These are phyloP conservation scores for Ethmia dodecea DNA, from an alignment of 2,888 invertebrate species.

Conservation along the genomic window DNA sequence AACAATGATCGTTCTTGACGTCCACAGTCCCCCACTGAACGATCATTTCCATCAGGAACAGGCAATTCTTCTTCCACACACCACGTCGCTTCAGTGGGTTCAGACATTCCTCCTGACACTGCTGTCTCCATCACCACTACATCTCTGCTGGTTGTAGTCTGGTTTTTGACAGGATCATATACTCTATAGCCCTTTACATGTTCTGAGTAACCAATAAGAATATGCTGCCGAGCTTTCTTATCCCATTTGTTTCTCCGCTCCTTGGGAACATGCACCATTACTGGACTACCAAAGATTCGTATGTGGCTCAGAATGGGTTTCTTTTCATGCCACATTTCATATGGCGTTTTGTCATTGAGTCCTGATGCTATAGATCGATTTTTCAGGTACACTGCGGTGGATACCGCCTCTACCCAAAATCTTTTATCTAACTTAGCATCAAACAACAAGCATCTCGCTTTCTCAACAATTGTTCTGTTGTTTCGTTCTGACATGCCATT, in stretches of 20 bases:
- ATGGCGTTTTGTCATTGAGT: constrained; percentile 15
- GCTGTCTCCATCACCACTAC: constrained; percentile 16
- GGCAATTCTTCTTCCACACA: too few relatives aligned
- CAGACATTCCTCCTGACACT: background rate
- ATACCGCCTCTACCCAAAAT: background rate
- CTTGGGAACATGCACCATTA: constrained; percentile 17
- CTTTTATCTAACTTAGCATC: background rate
- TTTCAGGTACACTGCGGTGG: background rate
- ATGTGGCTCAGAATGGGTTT: constrained; percentile 14
- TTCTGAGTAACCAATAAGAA: constrained; percentile 14
- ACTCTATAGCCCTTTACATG: constrained; percentile 18
- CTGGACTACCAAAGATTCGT: constrained; percentile 13
- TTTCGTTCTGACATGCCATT: constrained; percentile 24
- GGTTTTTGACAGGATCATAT: constrained; percentile 15
- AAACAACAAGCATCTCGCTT: constrained; percentile 7
- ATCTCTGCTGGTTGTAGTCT: constrained; percentile 17
- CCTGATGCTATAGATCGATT: constrained; percentile 10
- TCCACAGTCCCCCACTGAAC: too few relatives aligned
- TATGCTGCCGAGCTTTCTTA: constrained; percentile 12
- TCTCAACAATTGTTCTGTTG: constrained; percentile 18
- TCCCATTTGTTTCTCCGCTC: constrained; percentile 14
- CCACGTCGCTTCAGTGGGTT: background rate
- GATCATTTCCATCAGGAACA: too few relatives aligned
- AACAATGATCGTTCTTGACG: too few relatives aligned
- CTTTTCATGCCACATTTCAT: constrained; percentile 15